Evolutionary conservation across 2,113 vertebrate species (phyloP), one percentile per base, ranked within the genome.

Genomic region (Thalassoma bifasciatum): DNA sequence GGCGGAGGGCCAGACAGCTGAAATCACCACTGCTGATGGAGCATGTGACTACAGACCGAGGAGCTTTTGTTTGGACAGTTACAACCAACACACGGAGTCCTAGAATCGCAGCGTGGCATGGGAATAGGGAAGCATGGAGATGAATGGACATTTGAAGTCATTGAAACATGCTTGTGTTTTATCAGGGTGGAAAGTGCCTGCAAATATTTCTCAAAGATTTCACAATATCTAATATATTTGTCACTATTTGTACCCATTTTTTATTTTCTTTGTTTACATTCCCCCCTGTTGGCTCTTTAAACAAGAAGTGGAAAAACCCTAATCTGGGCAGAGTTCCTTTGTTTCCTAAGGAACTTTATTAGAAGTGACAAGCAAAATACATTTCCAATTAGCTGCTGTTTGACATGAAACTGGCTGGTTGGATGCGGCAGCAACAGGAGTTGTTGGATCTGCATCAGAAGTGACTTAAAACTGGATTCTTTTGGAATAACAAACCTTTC

Each of bases 31-130:
- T 86, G 79, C 88, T 77, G 82, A 83, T 65, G 82, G 68, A 86
- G 83, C 91, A 92, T 86, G 83, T 90, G 88, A 90, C 86, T 88
- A 57, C 72, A 47, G 81, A 88, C 88, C 77, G 66, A 89, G 78
- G 77, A 51, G 64, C 76, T 81, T 89, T 91, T 90, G 88, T 90
- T 86, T 86, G 70, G 78, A 77, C 85, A 83, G 66, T 81, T 85
- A 68, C 84, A 83, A 73, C 77, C 71, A 64, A 83, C 84, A 83
- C 75, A 86, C 62, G 77, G 70, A 88, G 71, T 12, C 23, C 30
- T 71, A 83, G 66, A 85, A 83, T 44, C 66, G 71, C 67, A 69
- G 52, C 60, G 61, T 76, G 69, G 70, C 77, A 76, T 72, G 79
- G 70, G 61, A 82, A 77, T 19, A 53, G 73, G 61, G 60, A 62